phyloP scores from a whole-genome alignment of 2,888 invertebrate species.

The Meiosimyza decipiens region DNA sequence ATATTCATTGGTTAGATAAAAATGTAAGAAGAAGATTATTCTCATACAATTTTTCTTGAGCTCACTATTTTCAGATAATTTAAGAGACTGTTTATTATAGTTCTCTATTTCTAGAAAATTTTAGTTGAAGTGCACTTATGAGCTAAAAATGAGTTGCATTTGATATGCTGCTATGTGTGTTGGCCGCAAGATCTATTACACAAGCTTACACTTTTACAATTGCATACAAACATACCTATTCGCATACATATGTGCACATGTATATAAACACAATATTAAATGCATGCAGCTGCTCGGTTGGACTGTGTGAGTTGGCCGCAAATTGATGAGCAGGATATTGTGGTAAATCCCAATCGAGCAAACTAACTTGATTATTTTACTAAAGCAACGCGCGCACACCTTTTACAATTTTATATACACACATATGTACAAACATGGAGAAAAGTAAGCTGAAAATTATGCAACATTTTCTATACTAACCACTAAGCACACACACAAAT shows the following conservation, averaged over 20 bases:
- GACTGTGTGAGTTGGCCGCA: slow-evolving; percentile 48
- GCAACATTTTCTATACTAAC: slow-evolving; percentile 34
- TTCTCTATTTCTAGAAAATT: too few species aligned
- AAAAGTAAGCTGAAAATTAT: slow-evolving; percentile 49
- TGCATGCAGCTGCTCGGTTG: not conserved
- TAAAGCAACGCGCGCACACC: not conserved
- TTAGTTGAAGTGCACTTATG: not conserved
- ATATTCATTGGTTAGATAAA: too few species aligned
- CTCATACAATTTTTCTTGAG: too few species aligned
- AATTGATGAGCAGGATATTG: slow-evolving; percentile 60
- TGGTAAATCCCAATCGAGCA: slow-evolving; percentile 64
- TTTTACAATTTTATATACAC: not conserved
- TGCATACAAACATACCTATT: slow-evolving; percentile 20
- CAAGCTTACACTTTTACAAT: slow-evolving; percentile 55
- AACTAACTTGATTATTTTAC: slow-evolving; percentile 65
- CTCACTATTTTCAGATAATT: too few species aligned
- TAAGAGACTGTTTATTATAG: too few species aligned
- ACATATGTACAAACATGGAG: not conserved
- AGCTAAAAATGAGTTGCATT: slow-evolving; percentile 25
- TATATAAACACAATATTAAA: not conserved
- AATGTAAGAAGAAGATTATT: too few species aligned
- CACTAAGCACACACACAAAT: not conserved
- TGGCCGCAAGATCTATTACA: slow-evolving; percentile 61
- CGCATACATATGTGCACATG: slow-evolving; percentile 14
- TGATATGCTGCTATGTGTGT: slow-evolving; percentile 17